These are phyloP conservation scores for Caenorhabditis doughertyi DNA, from an alignment of 2,888 invertebrate species.

Conservation along the genomic window DNA sequence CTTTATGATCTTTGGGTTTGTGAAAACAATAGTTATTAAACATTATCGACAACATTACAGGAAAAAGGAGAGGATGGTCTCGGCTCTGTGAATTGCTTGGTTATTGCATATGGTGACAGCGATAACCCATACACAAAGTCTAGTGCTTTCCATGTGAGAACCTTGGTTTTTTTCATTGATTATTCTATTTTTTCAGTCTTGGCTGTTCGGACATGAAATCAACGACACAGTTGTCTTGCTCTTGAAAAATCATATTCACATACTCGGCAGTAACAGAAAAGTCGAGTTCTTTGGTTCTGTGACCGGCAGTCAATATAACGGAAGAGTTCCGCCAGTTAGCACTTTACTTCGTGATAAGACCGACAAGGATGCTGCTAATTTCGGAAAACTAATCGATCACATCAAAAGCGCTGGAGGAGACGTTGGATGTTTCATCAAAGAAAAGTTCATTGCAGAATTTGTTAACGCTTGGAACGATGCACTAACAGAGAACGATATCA, in stretches of 20 bases:
- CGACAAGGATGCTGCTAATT: conserved; percentile 93
- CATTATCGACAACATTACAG: conserved; percentile 67
- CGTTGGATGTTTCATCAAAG: conserved; percentile 93
- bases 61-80: conserved; percentile 83
- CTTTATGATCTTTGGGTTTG: conserved; percentile 78
- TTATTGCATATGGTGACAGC: conserved; percentile 94
- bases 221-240: conserved; percentile 96
- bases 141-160: conserved; percentile 90
- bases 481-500: conserved; percentile 89
- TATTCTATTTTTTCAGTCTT: conserved; percentile 87
- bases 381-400: conserved; percentile 88
- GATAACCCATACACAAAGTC: conserved; percentile 98
- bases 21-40: not conserved
- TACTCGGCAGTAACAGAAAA: conserved; percentile 97
- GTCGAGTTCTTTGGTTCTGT: conserved; percentile 95
- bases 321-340: conserved; percentile 90
- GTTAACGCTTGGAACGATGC: conserved; percentile 92
- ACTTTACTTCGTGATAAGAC: conserved; percentile 91
- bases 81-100: conserved; percentile 91
- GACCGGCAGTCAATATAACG: conserved; percentile 88
- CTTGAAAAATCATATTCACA: conserved; percentile 90
- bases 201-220: conserved; percentile 97
- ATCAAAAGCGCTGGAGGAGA: conserved; percentile 92
- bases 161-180: not conserved
- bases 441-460: conserved; percentile 94